phyloP scores from a whole-genome alignment of 2,797 vertebrate genomes.

The Urocyon cinereoargenteus region DNA sequence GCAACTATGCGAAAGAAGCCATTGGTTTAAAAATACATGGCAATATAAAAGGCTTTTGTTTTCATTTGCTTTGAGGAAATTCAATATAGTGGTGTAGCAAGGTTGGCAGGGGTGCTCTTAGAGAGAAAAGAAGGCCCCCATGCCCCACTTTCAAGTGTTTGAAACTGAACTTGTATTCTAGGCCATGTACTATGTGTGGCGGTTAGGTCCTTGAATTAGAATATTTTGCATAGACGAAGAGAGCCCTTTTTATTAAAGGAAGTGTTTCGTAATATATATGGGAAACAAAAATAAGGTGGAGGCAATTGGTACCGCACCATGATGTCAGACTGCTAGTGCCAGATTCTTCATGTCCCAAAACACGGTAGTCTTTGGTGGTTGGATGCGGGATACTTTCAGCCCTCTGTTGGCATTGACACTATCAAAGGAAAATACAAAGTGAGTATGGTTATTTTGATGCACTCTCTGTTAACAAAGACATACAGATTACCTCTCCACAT shows the following conservation, averaged over 20 bases:
- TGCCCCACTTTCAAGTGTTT: constrained; percentile 58
- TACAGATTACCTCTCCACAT: neutral
- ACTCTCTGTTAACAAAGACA: neutral
- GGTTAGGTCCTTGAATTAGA: neutral
- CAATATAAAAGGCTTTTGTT: constrained; percentile 74
- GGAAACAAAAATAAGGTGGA: constrained; percentile 31
- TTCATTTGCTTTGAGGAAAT: constrained; percentile 68
- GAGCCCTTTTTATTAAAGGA: neutral
- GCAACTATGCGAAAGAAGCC: constrained; percentile 54
- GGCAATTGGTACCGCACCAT: neutral
- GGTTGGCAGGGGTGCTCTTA: constrained; percentile 8
- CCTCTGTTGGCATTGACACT: neutral
- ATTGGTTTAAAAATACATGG: constrained; percentile 66
- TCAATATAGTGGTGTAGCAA: constrained; percentile 68
- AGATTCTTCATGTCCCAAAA: neutral
- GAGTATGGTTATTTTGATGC: neutral
- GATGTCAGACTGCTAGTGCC: neutral
- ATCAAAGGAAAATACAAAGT: neutral
- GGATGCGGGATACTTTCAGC: neutral
- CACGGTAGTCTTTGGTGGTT: neutral
- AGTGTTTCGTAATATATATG: neutral
- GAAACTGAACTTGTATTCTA: constrained; percentile 61
- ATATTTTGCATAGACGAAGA: constrained; percentile 46
- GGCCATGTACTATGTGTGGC: neutral
- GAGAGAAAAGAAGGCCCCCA: constrained; percentile 22